A percentile compares a stretch with the other conserved stretches of the same genome.
Evolutionary conservation across 2,888 invertebrate genomes (phyloP).

Genomic region (Oscheius sp.): DNA sequence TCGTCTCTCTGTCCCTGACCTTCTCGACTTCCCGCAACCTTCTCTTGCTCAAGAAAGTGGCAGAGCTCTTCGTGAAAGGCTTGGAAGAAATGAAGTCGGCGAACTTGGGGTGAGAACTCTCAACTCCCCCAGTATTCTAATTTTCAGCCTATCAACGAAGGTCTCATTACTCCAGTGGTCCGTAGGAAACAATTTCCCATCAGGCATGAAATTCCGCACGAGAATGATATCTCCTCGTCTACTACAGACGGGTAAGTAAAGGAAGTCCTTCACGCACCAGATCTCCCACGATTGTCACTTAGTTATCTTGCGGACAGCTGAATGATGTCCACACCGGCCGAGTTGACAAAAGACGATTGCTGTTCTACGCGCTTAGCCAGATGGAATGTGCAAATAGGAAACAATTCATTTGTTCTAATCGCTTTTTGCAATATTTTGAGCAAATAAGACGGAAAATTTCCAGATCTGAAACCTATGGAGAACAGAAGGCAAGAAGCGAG

Average conservation of each 20-base stretch:
- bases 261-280: neutral
- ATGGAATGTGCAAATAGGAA: conserved; percentile 1
- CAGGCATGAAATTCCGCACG: neutral
- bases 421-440: neutral
- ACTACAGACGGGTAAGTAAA: conserved; percentile 14
- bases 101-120: conserved; percentile 44
- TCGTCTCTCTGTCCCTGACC: conserved; percentile 58
- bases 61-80: conserved; percentile 53
- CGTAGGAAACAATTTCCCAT: conserved; percentile 57
- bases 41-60: conserved; percentile 39
- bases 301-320: too few relatives aligned
- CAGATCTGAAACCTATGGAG: conserved; percentile 20
- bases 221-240: conserved; percentile 2
- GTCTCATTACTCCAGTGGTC: conserved; percentile 66
- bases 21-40: conserved; percentile 39
- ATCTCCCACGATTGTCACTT: conserved; percentile 14
- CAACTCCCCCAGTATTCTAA: too few relatives aligned
- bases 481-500: neutral
- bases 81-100: conserved; percentile 55
- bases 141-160: conserved; percentile 69
- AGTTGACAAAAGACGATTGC: conserved; percentile 5
- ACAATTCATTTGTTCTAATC: neutral
- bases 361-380: neutral
- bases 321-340: neutral
- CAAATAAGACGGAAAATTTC: neutral